Evolutionary conservation across 1,140 invertebrate species (phyloP).

Genomic region (Philopotamus ludificatus): DNA sequence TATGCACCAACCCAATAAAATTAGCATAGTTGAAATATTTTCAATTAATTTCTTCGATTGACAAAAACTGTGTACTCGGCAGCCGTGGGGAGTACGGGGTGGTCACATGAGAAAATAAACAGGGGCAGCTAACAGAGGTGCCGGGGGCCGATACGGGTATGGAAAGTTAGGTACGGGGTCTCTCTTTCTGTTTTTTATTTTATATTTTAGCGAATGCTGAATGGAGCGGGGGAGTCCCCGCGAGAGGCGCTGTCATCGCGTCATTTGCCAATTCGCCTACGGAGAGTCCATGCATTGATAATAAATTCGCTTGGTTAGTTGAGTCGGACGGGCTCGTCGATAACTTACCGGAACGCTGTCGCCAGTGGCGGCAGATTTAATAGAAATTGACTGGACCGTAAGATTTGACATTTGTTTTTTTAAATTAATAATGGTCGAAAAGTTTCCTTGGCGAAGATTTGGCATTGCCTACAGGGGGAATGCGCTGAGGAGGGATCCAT

Average conservation of each 20-base stretch:
- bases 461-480: too few relatives aligned
- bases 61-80: too few relatives aligned
- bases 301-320: conserved; percentile 25
- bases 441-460: too few relatives aligned
- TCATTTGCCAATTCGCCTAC: conserved; percentile 36
- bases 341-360: neutral
- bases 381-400: too few relatives aligned
- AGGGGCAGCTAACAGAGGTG: conserved; percentile 3
- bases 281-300: conserved; percentile 35
- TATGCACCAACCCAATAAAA: too few relatives aligned
- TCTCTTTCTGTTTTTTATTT: conserved; percentile 13
- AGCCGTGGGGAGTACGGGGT: neutral
- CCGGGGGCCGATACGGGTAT: conserved; percentile 18
- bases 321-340: conserved; percentile 6
- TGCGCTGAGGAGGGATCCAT: too few relatives aligned
- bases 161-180: conserved; percentile 2
- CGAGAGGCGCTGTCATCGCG: conserved; percentile 18
- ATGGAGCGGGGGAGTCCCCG: conserved; percentile 21
- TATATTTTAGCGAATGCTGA: conserved; percentile 28
- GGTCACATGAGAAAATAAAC: conserved; percentile 20
- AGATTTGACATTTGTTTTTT: too few relatives aligned
- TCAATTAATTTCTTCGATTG: conserved; percentile 4
- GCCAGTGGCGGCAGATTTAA: neutral
- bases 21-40: too few relatives aligned
- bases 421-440: too few relatives aligned